Base-by-base conservation (phyloP, 2,113 vertebrate genomes). In the Porphyrio hochstetteri region DNA sequence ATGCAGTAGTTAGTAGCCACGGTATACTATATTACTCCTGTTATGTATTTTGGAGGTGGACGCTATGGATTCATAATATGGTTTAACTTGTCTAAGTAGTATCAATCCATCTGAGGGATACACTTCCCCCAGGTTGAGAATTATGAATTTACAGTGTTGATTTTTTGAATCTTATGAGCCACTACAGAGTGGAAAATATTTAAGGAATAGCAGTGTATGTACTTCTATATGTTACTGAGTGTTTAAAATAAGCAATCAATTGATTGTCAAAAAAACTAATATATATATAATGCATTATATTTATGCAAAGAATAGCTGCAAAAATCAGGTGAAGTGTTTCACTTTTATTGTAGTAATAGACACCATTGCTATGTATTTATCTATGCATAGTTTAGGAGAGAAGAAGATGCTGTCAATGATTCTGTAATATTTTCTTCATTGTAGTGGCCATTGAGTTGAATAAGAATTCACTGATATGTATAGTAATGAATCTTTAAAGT, bases 351-450 rank as follows among this genome's bases (percentile, higher is more conserved):
- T 95, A 97, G 88, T 80, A 90, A 94, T 95, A 97, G 93, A 40
- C 93, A 90, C 92, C 79, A 83, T 95, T 97, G 76, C 90, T 98
- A 90, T 96, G 94, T 97, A 95, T 97, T 97, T 97, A 96, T 96
- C 96, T 93, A 97, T 97, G 88, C 82, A 92, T 97, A 97, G 96
- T 93, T 97, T 97, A 97, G 88, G 93, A 96, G 82, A 92, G 84
- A 96, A 97, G 83, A 96, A 91, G 94, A 97, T 97, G 86, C 80
- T 97, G 88, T 97, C 85, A 94, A 93, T 96, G 90, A 96, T 93
- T 97, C 96, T 97, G 95, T 92, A 97, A 96, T 97, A 96, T 89
- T 97, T 97, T 97, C 85, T 93, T 97, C 93, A 95, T 96, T 97
- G 91, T 98, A 97, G 94, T 88, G 81, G 96, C 96, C 82, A 96